Conservation (phyloP, 1,140 invertebrate species). For the Brachystomella parvula region DNA sequence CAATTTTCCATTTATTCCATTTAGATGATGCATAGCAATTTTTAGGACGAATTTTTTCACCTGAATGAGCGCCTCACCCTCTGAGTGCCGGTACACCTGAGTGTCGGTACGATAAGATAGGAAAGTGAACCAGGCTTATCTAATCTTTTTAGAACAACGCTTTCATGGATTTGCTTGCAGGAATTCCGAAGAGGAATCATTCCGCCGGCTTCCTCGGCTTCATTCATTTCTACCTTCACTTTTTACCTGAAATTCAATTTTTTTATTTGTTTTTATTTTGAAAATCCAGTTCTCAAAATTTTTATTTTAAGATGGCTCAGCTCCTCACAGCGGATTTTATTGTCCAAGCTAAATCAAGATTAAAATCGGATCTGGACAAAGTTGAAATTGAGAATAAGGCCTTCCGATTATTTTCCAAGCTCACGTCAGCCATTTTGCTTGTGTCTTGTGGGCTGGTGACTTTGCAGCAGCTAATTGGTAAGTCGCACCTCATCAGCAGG, state of each 20-base stretch:
- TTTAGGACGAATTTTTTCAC: no score
- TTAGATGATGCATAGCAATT: no score
- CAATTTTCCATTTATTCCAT: no score
- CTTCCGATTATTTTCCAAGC: constrained; percentile 80
- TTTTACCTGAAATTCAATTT: background rate
- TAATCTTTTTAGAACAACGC: no score
- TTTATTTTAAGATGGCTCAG: constrained; percentile 15
- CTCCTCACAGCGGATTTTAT: constrained; percentile 12
- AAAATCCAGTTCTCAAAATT: no score
- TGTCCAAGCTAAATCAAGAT: constrained; percentile 15
- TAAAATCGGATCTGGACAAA: constrained; percentile 25
- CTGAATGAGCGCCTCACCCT: no score
- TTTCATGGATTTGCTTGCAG: no score
- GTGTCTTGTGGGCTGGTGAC: constrained; percentile 79
- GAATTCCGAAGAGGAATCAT: no score
- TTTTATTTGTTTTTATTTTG: background rate
- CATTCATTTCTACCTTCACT: background rate
- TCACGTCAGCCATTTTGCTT: constrained; percentile 78
- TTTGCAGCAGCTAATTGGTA: constrained; percentile 50
- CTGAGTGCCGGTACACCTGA: no score
- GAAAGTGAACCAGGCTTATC: no score
- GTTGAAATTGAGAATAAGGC: constrained; percentile 64
- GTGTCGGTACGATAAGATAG: no score
- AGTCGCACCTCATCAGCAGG: background rate
- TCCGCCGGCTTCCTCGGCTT: no score